Percentiles rank a stretch among this genome's conserved stretches.
These are phyloP conservation scores for Cerceris rybyensis DNA, from an alignment of 2,888 invertebrate genomes.

Conservation along the genomic window DNA sequence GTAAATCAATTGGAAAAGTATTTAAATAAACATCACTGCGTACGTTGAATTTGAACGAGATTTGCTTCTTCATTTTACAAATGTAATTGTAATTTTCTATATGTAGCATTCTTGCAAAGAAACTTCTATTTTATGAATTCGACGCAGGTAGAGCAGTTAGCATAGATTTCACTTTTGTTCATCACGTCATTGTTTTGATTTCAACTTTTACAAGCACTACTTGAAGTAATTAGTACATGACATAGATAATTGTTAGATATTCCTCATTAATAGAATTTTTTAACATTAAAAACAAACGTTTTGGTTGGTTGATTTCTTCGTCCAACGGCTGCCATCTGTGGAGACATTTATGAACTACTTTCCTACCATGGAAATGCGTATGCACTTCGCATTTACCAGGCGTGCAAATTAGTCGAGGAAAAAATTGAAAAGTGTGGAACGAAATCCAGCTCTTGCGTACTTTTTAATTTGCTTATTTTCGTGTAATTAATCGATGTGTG, in stretches of 20 bases:
- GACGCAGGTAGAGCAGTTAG: no score
- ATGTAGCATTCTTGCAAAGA: no score
- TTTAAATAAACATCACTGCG: no score
- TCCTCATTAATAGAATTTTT: not conserved
- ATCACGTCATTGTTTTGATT: not conserved
- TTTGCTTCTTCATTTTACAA: no score
- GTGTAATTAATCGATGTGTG: not conserved
- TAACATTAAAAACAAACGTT: not conserved
- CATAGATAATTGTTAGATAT: no score
- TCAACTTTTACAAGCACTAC: not conserved
- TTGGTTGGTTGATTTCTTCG: not conserved
- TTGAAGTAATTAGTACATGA: not conserved
- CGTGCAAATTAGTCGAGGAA: not conserved
- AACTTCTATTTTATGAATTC: no score
- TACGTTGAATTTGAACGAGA: no score
- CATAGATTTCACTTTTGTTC: not conserved
- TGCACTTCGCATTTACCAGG: conserved; percentile 35
- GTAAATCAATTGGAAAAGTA: no score
- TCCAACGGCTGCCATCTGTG: conserved; percentile 49
- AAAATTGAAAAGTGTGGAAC: not conserved
- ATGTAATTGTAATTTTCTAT: not conserved
- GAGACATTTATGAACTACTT: conserved; percentile 21
- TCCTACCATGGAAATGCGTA: conserved; percentile 4
- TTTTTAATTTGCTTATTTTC: not conserved
- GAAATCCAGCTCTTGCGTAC: not conserved